Evolutionary conservation across 2,888 invertebrate species (phyloP).

Genomic region (Psylliodes chrysocephalus): DNA sequence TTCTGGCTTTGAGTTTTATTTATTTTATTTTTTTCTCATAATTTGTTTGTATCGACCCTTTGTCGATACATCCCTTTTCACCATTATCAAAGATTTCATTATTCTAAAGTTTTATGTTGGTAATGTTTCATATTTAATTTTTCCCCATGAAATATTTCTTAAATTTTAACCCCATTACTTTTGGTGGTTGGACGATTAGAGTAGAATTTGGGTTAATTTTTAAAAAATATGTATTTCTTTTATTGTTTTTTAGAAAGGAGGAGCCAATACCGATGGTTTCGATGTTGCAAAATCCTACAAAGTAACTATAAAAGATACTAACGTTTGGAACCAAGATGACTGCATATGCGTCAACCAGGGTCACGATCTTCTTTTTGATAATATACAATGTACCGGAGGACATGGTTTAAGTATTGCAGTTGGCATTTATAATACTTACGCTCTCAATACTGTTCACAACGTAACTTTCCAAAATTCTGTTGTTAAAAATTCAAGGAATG

Average conservation of each 20-base stretch:
- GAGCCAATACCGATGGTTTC: slow-evolving; percentile 32
- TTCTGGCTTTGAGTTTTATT: too few species aligned
- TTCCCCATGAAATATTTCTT: too few species aligned
- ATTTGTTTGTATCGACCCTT: too few species aligned
- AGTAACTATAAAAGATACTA: slow-evolving; percentile 11
- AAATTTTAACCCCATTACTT: too few species aligned
- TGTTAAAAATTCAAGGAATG: slow-evolving; percentile 25
- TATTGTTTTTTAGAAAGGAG: slow-evolving; percentile 22
- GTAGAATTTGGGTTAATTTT: too few species aligned
- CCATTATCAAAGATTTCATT: too few species aligned
- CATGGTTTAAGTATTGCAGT: slow-evolving; percentile 38
- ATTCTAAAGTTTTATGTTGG: too few species aligned
- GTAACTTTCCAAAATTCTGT: slow-evolving; percentile 26
- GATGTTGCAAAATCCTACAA: slow-evolving; percentile 13
- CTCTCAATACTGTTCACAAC: slow-evolving; percentile 18
- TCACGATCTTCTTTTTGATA: slow-evolving; percentile 22
- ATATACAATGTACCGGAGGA: slow-evolving; percentile 33
- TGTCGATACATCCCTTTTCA: too few species aligned
- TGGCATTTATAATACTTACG: slow-evolving; percentile 17
- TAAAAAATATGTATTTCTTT: too few species aligned
- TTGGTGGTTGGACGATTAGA: too few species aligned
- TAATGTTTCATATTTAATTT: too few species aligned
- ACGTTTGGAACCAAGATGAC: slow-evolving; percentile 30
- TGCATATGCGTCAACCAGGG: slow-evolving; percentile 30
- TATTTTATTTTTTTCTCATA: too few species aligned